phyloP scores from a whole-genome alignment of 1,140 invertebrate genomes.

The Zaprionus kolodkinae region DNA sequence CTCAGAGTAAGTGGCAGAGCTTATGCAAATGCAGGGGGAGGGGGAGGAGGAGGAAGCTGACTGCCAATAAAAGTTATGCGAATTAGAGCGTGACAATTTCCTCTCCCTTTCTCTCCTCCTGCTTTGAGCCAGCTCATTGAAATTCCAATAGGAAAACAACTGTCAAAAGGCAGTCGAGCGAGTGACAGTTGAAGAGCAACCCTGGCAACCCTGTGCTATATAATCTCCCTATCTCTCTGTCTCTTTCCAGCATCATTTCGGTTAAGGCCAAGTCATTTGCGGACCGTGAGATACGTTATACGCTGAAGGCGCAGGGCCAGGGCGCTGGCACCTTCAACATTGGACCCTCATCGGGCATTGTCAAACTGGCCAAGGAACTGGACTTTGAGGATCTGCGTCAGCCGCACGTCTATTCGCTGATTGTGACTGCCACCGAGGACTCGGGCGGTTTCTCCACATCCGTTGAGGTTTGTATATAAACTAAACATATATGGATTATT shows the following conservation, averaged over 20 bases:
- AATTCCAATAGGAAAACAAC: conserved; percentile 75
- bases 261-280: conserved; percentile 98
- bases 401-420: conserved; percentile 95
- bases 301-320: conserved; percentile 95
- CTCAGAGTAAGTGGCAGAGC: conserved; percentile 91
- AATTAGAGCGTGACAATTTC: conserved; percentile 40
- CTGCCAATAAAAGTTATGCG: conserved; percentile 76
- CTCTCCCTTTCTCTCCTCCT: neutral
- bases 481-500: neutral
- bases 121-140: conserved; percentile 60
- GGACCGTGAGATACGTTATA: conserved; percentile 97
- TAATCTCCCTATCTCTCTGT: conserved; percentile 30
- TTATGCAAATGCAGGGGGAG: conserved; percentile 57
- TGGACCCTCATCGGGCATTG: conserved; percentile 95
- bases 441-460: conserved; percentile 97
- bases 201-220: conserved; percentile 2
- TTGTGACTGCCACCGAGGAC: conserved; percentile 97
- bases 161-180: conserved; percentile 76
- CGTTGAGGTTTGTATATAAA: conserved; percentile 90
- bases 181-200: conserved; percentile 46
- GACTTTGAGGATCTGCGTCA: conserved; percentile 97
- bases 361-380: conserved; percentile 96
- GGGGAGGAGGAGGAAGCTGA: neutral
- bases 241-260: conserved; percentile 90
- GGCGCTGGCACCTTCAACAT: conserved; percentile 98